These are phyloP conservation scores for Nudaria mundana DNA, from an alignment of 2,888 invertebrate genomes.

Conservation along the genomic window DNA sequence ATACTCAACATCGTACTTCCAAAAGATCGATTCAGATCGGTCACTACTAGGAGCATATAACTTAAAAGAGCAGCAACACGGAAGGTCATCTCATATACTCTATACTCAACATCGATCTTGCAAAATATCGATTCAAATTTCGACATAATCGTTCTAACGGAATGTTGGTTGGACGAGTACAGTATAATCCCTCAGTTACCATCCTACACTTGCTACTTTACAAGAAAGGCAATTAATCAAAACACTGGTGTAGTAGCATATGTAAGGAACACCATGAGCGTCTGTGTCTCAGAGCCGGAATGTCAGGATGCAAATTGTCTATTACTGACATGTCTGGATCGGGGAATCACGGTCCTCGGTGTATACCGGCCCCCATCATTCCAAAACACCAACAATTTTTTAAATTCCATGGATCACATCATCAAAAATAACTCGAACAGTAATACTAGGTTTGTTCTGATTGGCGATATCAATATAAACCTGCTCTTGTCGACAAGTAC, in stretches of 20 bases:
- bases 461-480: conserved; percentile 22
- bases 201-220: conserved; percentile 3
- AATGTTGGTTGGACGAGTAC: background rate
- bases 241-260: conserved; percentile 12
- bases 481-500: background rate
- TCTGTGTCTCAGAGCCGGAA: conserved; percentile 10
- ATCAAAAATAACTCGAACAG: background rate
- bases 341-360: conserved; percentile 3
- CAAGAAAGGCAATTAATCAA: conserved; percentile 12
- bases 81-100: too few species aligned
- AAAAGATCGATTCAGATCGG: too few species aligned
- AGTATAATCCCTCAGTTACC: conserved; percentile 8
- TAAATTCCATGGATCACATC: conserved; percentile 4
- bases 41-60: too few species aligned
- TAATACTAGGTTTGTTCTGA: conserved; percentile 6
- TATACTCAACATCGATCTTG: too few species aligned
- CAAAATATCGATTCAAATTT: too few species aligned
- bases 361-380: conserved; percentile 20
- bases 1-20: too few species aligned
- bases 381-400: conserved; percentile 2
- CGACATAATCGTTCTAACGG: background rate
- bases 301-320: conserved; percentile 15
- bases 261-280: conserved; percentile 7
- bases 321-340: background rate
- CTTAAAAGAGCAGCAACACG: too few species aligned